Conservation (phyloP, 2,797 vertebrate species). For the Darevskia mixta region DNA sequence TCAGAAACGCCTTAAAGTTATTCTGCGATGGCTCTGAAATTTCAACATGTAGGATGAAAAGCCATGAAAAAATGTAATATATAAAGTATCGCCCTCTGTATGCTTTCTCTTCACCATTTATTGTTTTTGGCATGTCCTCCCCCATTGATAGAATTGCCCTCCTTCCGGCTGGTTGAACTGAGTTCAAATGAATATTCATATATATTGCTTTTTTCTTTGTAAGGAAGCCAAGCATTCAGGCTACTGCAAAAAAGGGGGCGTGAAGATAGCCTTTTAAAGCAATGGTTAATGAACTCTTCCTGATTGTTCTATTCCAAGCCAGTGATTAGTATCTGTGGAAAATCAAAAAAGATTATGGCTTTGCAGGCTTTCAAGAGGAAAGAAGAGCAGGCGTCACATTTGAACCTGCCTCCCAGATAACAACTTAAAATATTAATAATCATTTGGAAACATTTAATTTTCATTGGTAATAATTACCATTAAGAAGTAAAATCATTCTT, state of each 20-base stretch:
- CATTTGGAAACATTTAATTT: constrained; percentile 2
- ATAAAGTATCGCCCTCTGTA: neutral
- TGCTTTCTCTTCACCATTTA: neutral
- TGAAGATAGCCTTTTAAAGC: neutral
- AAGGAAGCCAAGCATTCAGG: neutral
- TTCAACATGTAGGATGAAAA: neutral
- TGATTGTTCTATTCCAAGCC: neutral
- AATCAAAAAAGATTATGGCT: neutral
- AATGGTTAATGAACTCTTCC: constrained; percentile 4
- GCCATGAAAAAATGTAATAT: neutral
- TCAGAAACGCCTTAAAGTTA: too few species aligned
- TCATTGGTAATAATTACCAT: neutral
- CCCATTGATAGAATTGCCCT: neutral
- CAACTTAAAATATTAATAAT: neutral
- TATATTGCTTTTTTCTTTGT: neutral
- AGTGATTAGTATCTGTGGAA: constrained; percentile 15
- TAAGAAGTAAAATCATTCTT: neutral
- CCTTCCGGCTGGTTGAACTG: neutral
- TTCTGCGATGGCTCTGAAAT: neutral
- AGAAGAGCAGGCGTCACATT: constrained; percentile 1
- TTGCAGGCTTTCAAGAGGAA: neutral
- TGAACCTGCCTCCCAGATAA: neutral
- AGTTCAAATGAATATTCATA: neutral
- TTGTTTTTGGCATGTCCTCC: too few species aligned
- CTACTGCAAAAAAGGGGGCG: neutral